Conservation (phyloP, 2,797 vertebrate species). For the Coregonus suidteri region DNA sequence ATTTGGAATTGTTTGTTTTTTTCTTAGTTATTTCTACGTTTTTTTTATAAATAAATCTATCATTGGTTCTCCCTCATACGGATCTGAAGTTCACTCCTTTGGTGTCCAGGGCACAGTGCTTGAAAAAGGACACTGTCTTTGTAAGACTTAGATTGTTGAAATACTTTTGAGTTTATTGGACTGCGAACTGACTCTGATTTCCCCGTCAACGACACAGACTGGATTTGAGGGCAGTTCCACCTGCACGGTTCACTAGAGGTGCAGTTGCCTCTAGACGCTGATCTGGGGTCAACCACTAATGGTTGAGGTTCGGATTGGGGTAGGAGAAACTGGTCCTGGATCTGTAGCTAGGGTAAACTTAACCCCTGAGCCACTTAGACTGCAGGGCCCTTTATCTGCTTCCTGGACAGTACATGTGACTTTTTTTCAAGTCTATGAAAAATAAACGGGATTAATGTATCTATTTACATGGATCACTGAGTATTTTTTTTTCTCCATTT, state of each 20-base stretch:
- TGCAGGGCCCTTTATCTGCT: slow-evolving; percentile 36
- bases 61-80: slow-evolving; percentile 28
- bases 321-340: no score
- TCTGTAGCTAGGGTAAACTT: no score
- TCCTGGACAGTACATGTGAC: slow-evolving; percentile 39
- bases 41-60: slow-evolving; percentile 62
- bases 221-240: slow-evolving; percentile 39
- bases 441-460: slow-evolving; percentile 50
- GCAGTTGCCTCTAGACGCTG: no score
- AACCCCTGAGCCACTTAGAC: slow-evolving; percentile 14
- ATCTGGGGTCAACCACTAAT: no score
- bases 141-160: slow-evolving; percentile 45
- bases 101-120: slow-evolving; percentile 44
- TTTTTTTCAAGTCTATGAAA: slow-evolving; percentile 62
- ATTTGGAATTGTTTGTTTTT: slow-evolving; percentile 57
- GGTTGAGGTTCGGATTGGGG: no score
- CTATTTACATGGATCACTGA: slow-evolving; percentile 62
- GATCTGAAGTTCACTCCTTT: slow-evolving; percentile 20
- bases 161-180: slow-evolving; percentile 52
- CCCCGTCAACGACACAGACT: slow-evolving; percentile 19
- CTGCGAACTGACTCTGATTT: slow-evolving; percentile 41
- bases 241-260: background rate
- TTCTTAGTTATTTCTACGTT: slow-evolving; percentile 30
- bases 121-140: slow-evolving; percentile 59
- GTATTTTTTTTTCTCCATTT: slow-evolving; percentile 52